Evolutionary conservation across 2,888 invertebrate genomes (phyloP), one percentile per base, ranked within the genome.

Genomic region (Prostheceraeus crozeri): DNA sequence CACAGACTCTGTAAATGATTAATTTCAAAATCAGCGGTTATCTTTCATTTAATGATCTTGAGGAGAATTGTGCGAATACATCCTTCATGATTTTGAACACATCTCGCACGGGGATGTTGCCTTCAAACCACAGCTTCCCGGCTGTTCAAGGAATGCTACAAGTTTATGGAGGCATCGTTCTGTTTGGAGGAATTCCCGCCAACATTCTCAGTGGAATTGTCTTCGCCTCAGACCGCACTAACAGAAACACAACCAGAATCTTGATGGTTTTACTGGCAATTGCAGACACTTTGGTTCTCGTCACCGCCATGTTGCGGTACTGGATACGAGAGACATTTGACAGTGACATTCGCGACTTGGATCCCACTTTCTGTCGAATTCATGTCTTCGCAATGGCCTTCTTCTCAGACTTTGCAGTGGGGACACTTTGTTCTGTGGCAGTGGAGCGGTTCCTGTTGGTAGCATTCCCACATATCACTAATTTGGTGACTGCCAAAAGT

Each of bases 361-460:
- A 23, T 21, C 23, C 21, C 8, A 31, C 54, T 33, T 21, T 30
- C 25, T 61, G 61, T 23, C 31, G 30, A 27, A 28, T 62, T 40
- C 60, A 61, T 51, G 27, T 33, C 30, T 51, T 28, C 16, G 10
- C 33, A 2, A 35, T 53, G 3, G 36, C 62, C 28, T 16, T 53
- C 16, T 33, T 52, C 14, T 52, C 59, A 6, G 61, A 61, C 35
- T 35, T 63, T 14, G 60, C 61, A 1, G 60, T 60, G 6, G 36
- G 48, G 8, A 25, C 59, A 10, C 35, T 61, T 25, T 61, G 61
- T 23, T 51, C 46, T 3, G 14, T 61, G 4, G 61, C 59, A 14
- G 46, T 61, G n/a, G 61, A 61, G 27, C 62, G 61, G 8, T 61
- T 61, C 36, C 19, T 61, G 3, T 52, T 61, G n/a, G 61, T 61